Conservation (phyloP, 2,888 invertebrate species). For the Adineta ricciae region DNA sequence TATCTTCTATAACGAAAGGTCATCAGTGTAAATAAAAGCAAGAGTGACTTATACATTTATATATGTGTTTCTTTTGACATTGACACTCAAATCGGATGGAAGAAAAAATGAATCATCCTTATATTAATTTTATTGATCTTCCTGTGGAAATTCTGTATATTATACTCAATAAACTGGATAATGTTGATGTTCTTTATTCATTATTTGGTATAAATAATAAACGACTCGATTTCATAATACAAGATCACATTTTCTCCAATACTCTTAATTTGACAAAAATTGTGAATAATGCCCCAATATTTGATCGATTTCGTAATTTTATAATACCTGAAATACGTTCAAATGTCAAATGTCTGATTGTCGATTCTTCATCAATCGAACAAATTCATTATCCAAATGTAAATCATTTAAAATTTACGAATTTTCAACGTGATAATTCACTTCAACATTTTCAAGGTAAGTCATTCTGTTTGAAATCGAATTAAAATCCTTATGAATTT, state of each 20-base stretch:
- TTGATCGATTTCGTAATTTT: not conserved
- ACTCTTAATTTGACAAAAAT: not conserved
- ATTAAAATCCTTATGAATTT: no score
- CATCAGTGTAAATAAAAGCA: not conserved
- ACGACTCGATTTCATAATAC: not conserved
- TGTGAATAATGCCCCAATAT: not conserved
- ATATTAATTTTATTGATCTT: not conserved
- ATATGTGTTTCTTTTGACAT: not conserved
- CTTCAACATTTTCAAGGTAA: no score
- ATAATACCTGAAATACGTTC: not conserved
- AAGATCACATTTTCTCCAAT: not conserved
- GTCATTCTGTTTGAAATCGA: no score
- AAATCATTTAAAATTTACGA: no score
- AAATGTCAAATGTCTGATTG: not conserved
- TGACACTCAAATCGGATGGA: not conserved
- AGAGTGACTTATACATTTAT: not conserved
- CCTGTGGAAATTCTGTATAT: not conserved
- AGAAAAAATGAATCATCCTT: not conserved
- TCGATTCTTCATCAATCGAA: not conserved
- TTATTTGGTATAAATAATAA: not conserved
- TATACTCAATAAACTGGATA: not conserved
- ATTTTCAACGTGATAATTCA: no score
- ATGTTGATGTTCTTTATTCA: not conserved
- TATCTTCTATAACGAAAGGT: not conserved
- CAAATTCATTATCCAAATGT: not conserved